phyloP scores from a whole-genome alignment of 92 coral and sea anemone species.

The Plumapathes pennacea region DNA sequence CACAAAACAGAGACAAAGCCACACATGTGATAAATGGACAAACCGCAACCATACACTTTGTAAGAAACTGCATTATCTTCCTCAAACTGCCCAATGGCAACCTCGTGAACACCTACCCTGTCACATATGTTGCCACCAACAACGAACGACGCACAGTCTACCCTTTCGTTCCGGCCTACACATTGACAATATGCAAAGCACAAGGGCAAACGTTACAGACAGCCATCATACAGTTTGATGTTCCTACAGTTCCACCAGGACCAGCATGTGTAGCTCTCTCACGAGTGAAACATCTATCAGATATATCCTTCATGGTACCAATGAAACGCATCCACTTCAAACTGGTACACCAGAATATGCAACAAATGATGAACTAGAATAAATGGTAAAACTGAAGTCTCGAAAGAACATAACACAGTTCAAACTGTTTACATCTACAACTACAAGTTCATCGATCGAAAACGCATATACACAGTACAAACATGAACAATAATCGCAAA shows the following conservation, averaged over 20 bases:
- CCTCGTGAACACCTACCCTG: conserved; percentile 7
- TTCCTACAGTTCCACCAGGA: conserved; percentile 8
- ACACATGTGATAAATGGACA: conserved; percentile 37
- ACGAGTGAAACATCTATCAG: neutral
- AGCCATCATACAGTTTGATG: conserved; percentile 12
- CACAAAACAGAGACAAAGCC: conserved; percentile 12
- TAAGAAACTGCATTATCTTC: neutral
- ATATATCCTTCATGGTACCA: neutral
- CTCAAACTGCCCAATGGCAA: neutral
- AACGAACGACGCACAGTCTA: neutral
- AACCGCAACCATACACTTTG: neutral
- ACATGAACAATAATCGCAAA: too few species aligned
- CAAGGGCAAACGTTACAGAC: conserved; percentile 26
- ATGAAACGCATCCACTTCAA: too few species aligned
- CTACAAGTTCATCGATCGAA: too few species aligned
- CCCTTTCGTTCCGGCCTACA: conserved; percentile 18
- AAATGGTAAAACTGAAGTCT: too few species aligned
- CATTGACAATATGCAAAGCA: conserved; percentile 31
- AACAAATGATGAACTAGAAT: too few species aligned
- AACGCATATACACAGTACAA: too few species aligned
- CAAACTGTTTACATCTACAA: too few species aligned
- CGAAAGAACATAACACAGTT: too few species aligned
- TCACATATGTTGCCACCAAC: neutral
- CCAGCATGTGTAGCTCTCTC: conserved; percentile 21
- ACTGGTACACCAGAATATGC: neutral